phyloP scores from a whole-genome alignment of 2,113 vertebrate genomes.

The Callipepla californica region DNA sequence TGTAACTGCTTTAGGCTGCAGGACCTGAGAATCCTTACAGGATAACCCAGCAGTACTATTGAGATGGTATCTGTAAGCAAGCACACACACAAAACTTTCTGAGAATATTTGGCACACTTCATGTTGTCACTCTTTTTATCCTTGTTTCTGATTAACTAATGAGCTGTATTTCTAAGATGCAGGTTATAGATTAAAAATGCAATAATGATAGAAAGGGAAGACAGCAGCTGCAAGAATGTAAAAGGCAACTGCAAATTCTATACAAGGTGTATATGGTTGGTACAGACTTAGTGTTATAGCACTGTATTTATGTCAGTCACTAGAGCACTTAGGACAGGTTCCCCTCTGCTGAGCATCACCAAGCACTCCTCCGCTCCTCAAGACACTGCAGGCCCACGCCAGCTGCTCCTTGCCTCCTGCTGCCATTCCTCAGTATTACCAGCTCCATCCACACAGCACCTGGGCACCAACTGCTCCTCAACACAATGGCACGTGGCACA shows the following conservation, averaged over 20 bases:
- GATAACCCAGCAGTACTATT: background rate
- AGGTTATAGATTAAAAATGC: conserved; percentile 18
- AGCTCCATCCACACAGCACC: fast-evolving
- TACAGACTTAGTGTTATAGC: fast-evolving
- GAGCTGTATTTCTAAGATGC: conserved; percentile 9
- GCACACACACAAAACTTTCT: conserved; percentile 6
- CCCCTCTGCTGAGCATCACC: background rate
- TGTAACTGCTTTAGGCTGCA: background rate
- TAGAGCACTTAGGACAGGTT: background rate
- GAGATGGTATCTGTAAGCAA: background rate
- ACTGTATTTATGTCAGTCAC: background rate
- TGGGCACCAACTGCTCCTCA: background rate
- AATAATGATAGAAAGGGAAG: background rate
- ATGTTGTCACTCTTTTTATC: conserved; percentile 4
- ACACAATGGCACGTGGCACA: fast-evolving
- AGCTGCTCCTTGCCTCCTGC: background rate
- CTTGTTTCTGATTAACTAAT: conserved; percentile 63
- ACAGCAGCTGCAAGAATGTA: background rate
- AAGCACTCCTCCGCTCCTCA: background rate
- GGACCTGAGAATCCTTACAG: background rate
- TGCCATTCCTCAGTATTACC: background rate
- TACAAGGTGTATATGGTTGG: background rate
- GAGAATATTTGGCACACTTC: background rate
- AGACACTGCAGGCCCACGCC: background rate
- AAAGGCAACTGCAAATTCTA: conserved; percentile 4